These are phyloP conservation scores for Trachops cirrhosus DNA, from an alignment of 2,797 vertebrate species.

Conservation along the genomic window DNA sequence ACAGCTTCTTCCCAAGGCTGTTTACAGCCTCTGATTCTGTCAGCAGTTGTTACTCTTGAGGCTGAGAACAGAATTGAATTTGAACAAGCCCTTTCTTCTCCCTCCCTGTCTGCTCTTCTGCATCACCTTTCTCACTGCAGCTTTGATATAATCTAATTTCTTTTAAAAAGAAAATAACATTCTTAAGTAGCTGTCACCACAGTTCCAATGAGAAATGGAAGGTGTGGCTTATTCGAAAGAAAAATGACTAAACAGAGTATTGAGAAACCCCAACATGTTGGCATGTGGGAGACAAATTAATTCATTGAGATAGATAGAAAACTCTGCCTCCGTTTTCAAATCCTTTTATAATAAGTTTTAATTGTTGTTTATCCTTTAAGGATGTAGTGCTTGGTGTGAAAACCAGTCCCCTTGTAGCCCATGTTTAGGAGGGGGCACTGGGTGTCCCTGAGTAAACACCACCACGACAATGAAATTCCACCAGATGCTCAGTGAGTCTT, in stretches of 20 bases:
- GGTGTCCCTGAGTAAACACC: constrained; percentile 53
- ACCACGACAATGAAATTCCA: constrained; percentile 57
- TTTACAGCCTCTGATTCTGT: not conserved
- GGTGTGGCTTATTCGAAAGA: constrained; percentile 44
- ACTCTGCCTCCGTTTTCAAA: not conserved
- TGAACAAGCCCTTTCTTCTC: not conserved
- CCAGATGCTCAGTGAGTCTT: constrained; percentile 38
- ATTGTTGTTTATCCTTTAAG: rapidly evolving
- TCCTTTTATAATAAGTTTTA: not conserved
- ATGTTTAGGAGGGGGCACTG: not conserved
- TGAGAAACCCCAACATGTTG: not conserved
- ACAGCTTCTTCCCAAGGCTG: not conserved
- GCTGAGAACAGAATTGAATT: not conserved
- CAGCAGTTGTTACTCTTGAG: not conserved
- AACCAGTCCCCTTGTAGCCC: not conserved
- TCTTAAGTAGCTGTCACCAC: constrained; percentile 58
- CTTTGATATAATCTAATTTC: not conserved
- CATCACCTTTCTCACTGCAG: not conserved
- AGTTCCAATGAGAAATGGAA: constrained; percentile 21
- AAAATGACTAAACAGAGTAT: not conserved
- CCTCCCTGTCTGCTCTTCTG: not conserved
- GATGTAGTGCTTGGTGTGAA: not conserved
- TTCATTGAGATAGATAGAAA: not conserved
- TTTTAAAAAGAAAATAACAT: constrained; percentile 54
- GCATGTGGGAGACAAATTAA: not conserved